phyloP scores from a whole-genome alignment of 1,140 invertebrate species.

The Cherax quadricarinatus region DNA sequence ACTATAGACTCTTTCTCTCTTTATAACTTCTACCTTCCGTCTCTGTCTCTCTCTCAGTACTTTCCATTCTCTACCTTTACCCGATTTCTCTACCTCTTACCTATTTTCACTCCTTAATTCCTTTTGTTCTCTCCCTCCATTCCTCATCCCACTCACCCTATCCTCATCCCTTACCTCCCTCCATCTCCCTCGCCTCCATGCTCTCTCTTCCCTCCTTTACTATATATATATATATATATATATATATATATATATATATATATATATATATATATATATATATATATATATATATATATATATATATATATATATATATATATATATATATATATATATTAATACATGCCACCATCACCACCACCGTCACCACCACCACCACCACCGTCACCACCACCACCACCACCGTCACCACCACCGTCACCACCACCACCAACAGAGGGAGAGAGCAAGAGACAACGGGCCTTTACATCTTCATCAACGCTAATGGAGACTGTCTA shows the following conservation, averaged over 20 bases:
- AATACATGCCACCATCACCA: not conserved
- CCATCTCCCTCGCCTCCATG: too few relatives aligned
- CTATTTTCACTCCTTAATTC: too few relatives aligned
- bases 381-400: not conserved
- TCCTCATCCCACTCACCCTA: too few relatives aligned
- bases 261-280: not conserved
- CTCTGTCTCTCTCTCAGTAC: too few relatives aligned
- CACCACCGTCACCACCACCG: not conserved
- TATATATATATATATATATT: not conserved
- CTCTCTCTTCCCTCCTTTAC: too few relatives aligned
- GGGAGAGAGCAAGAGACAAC: not conserved
- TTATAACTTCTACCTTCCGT: too few relatives aligned
- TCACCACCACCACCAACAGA: not conserved
- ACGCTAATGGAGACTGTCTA: slow-evolving; percentile 30
- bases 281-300: not conserved
- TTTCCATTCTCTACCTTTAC: too few relatives aligned
- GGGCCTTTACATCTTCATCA: slow-evolving; percentile 4
- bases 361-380: not conserved
- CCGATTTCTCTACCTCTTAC: too few relatives aligned
- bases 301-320: not conserved
- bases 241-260: not conserved
- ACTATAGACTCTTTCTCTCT: too few relatives aligned
- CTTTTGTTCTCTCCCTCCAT: not conserved
- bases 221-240: too few relatives aligned
- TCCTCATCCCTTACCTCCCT: not conserved